These are phyloP conservation scores for Pentamera pediparva DNA, from an alignment of 53 echinoderm and acorn worm genomes.

Conservation along the genomic window DNA sequence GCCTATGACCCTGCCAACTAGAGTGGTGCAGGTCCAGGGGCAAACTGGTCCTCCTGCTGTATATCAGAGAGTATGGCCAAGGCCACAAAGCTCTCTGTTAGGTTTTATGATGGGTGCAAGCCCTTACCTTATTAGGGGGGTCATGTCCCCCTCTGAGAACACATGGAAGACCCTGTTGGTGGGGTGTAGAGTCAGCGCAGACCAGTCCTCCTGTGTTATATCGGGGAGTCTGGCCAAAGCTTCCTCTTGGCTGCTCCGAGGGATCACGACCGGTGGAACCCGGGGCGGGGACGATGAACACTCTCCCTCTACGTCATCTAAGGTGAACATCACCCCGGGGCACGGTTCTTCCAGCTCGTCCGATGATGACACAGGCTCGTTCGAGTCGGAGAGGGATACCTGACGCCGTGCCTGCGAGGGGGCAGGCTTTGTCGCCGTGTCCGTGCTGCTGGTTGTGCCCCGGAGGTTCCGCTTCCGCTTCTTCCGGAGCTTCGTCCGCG, in stretches of 20 bases:
- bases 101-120: background rate
- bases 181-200: constrained; percentile 30
- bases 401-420: constrained; percentile 14
- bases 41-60: background rate
- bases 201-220: constrained; percentile 48
- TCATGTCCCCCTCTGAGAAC: constrained; percentile 90
- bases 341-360: constrained; percentile 13
- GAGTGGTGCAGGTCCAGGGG: background rate
- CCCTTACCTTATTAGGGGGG: constrained; percentile 76
- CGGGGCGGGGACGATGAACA: background rate
- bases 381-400: constrained; percentile 24
- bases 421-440: constrained; percentile 6
- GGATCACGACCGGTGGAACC: constrained; percentile 20
- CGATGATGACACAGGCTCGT: constrained; percentile 10
- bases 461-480: constrained; percentile 35
- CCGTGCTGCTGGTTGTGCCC: constrained; percentile 7
- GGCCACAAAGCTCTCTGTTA: background rate
- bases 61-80: background rate
- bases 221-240: constrained; percentile 12
- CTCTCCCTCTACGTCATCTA: constrained; percentile 53
- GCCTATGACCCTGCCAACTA: too few relatives aligned
- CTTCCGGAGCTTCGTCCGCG: constrained; percentile 45
- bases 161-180: constrained; percentile 65
- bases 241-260: background rate
- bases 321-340: constrained; percentile 36